These are phyloP conservation scores for Drosophila bunnanda DNA, from an alignment of 2,888 invertebrate genomes.

Conservation along the genomic window DNA sequence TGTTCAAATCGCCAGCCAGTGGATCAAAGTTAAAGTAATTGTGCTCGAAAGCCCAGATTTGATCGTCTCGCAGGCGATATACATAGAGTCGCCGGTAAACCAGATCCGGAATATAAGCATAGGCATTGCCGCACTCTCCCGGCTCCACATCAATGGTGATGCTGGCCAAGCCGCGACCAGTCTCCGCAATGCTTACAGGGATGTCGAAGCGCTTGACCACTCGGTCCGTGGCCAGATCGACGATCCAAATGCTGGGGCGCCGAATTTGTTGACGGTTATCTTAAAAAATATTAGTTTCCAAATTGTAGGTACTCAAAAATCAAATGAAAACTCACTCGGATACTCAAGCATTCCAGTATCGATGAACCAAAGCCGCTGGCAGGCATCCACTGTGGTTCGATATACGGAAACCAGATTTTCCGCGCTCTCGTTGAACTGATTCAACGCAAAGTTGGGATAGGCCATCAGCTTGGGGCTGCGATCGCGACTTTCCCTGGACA, in stretches of 20 bases:
- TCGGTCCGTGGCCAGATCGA: conserved; percentile 88
- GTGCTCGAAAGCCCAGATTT: conserved; percentile 90
- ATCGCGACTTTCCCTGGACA: conserved; percentile 79
- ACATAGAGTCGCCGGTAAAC: conserved; percentile 82
- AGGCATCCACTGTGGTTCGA: conserved; percentile 89
- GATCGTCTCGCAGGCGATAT: conserved; percentile 84
- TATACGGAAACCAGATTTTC: conserved; percentile 88
- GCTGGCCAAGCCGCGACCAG: conserved; percentile 87
- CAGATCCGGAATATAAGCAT: conserved; percentile 88
- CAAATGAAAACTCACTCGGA: conserved; percentile 86
- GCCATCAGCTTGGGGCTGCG: conserved; percentile 80
- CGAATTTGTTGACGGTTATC: conserved; percentile 85
- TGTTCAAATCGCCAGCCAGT: conserved; percentile 87
- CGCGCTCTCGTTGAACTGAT: conserved; percentile 73
- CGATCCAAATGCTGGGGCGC: conserved; percentile 88
- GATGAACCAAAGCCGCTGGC: conserved; percentile 91
- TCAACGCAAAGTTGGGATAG: conserved; percentile 82
- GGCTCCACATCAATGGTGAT: conserved; percentile 88
- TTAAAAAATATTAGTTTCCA: conserved; percentile 21
- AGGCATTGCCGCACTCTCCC: conserved; percentile 87
- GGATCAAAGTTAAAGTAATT: conserved; percentile 92
- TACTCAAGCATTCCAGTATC: conserved; percentile 91
- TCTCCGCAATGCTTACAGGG: conserved; percentile 81
- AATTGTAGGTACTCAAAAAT: neutral
- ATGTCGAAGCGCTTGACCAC: conserved; percentile 86